phyloP scores from a whole-genome alignment of 2,797 vertebrate species.

The Gila robusta region DNA sequence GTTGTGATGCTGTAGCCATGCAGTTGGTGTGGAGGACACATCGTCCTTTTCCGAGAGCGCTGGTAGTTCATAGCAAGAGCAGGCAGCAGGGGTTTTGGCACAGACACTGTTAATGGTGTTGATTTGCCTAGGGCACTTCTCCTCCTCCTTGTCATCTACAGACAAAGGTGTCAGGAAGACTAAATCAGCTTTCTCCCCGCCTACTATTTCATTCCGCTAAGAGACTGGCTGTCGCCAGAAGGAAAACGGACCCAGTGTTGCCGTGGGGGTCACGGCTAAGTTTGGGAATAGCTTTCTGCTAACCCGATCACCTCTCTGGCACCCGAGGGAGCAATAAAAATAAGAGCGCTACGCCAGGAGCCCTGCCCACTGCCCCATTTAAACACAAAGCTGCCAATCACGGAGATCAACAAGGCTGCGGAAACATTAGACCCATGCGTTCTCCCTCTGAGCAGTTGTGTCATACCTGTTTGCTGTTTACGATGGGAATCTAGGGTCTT shows the following conservation, averaged over 20 bases:
- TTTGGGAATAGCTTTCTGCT: constrained; percentile 79
- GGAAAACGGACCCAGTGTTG: constrained; percentile 76
- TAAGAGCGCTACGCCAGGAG: constrained; percentile 68
- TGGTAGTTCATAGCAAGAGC: constrained; percentile 70
- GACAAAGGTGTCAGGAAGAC: constrained; percentile 78
- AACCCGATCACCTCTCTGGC: constrained; percentile 74
- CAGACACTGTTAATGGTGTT: constrained; percentile 75
- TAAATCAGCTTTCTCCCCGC: constrained; percentile 77
- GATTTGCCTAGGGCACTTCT: constrained; percentile 52
- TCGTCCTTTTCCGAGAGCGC: constrained; percentile 63
- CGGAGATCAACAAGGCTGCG: constrained; percentile 73
- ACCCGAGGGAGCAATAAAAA: constrained; percentile 80
- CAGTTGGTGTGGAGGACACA: constrained; percentile 65
- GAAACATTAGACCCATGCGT: constrained; percentile 57
- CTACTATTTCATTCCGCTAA: constrained; percentile 82
- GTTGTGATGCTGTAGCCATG: constrained; percentile 77
- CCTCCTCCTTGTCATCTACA: constrained; percentile 63
- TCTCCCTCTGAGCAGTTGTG: constrained; percentile 41
- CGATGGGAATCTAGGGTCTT: constrained; percentile 4
- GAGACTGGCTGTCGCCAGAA: constrained; percentile 85
- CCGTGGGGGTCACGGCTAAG: constrained; percentile 78
- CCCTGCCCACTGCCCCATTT: constrained; percentile 68
- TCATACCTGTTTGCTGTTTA: constrained; percentile 41
- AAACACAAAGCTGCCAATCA: constrained; percentile 80
- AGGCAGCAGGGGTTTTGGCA: constrained; percentile 66